Base-by-base conservation (phyloP, 2,113 vertebrate species). In the Orientallactaga bullata region DNA sequence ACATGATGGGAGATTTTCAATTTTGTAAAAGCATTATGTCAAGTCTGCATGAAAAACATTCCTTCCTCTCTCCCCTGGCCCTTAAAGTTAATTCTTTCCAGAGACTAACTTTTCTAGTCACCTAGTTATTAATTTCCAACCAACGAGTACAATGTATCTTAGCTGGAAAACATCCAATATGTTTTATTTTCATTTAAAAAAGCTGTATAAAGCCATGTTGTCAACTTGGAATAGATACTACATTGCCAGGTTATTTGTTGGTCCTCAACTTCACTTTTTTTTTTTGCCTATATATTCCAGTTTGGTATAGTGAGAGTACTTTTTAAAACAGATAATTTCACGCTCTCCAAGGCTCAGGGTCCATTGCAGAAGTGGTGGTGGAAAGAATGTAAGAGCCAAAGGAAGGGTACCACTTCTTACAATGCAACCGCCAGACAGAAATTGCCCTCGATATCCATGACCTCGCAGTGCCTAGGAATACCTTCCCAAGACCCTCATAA, bases 81-180 rank as follows among this genome's bases (percentile, higher is more conserved):
- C 60, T 47, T 26, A n/a, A 30, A 60, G 82, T 77, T 93, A 95
- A 95, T 94, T 96, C 90, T 94, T 95, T 94, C 89, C 95, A 95
- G 93, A 96, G 83, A 88, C 78, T 21, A 72, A 73, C 79, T 78
- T 71, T 83, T 88, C 89, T 96, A 72, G 91, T 74, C 91, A 74
- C 35, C 85, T 79, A 79, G 89, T 80, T 76, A 88, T 89, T 95
- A 91, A 92, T 90, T 95, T 93, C 87, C 35, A 92, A 85, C 89
- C 95, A 90, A 37, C 72, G 61, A 92, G 60, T 79, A 86, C 42
- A 69, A 90, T 69, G 69, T 71, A 86, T 90, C 91, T 65, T 9
- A 10, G 68, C 63, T 87, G 89, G 95, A 91, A 94, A 94, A 88
- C 77, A 82, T 76, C 86, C 94, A 85, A 68, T 20, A 74, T 90